Conservation (phyloP, 1,140 invertebrate genomes). For the Holcopasites calliopsidis region DNA sequence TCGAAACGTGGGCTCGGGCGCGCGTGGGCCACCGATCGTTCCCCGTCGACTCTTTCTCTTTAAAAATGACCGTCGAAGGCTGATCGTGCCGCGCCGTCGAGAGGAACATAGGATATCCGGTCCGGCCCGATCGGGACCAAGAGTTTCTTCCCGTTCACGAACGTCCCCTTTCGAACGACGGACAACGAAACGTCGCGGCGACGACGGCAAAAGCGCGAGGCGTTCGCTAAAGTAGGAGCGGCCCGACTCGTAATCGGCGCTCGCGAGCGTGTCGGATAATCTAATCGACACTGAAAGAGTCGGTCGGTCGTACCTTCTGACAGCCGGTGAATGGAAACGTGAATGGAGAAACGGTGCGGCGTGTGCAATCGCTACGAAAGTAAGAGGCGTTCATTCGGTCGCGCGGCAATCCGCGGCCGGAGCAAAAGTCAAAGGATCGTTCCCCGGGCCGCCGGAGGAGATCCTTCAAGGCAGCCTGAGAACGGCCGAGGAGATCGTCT, state of each 20-base stretch:
- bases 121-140: not conserved
- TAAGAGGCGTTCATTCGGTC: conserved; percentile 63
- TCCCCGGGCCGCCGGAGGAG: conserved; percentile 1
- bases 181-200: not conserved
- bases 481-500: conserved; percentile 37
- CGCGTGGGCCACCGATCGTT: conserved; percentile 32
- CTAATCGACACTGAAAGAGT: conserved; percentile 62
- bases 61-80: conserved; percentile 52
- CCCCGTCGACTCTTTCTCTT: conserved; percentile 43
- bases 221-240: conserved; percentile 17
- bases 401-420: conserved; percentile 42
- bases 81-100: not conserved
- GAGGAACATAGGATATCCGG: conserved; percentile 47
- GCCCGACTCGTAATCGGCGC: conserved; percentile 41
- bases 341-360: conserved; percentile 63
- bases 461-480: conserved; percentile 56
- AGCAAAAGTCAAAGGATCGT: conserved; percentile 58
- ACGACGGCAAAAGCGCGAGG: not conserved
- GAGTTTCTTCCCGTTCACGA: no score
- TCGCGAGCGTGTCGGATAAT: conserved; percentile 48
- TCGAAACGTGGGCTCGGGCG: conserved; percentile 31
- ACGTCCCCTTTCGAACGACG: not conserved
- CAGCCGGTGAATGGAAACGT: conserved; percentile 67
- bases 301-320: conserved; percentile 55
- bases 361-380: conserved; percentile 66